These are phyloP conservation scores for Gobio gobio DNA, from an alignment of 2,113 vertebrate genomes.

Conservation along the genomic window DNA sequence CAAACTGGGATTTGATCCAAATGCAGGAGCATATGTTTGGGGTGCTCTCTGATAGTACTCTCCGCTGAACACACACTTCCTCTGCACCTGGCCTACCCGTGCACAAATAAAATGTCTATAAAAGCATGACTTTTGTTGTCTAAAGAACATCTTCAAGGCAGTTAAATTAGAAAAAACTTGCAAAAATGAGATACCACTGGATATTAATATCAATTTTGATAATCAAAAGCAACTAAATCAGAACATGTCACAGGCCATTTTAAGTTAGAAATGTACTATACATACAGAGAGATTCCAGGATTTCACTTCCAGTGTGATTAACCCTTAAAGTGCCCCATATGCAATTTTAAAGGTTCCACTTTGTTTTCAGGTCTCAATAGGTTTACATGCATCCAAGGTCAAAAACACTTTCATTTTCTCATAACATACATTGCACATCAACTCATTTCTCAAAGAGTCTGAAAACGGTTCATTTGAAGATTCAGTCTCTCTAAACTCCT, in stretches of 20 bases:
- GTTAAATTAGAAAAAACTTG: not conserved
- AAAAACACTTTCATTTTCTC: no score
- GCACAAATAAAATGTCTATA: not conserved
- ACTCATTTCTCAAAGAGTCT: no score
- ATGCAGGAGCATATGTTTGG: slow-evolving; percentile 34
- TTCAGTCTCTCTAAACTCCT: no score
- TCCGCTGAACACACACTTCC: slow-evolving; percentile 28
- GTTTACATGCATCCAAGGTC: no score
- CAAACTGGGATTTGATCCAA: slow-evolving; percentile 30
- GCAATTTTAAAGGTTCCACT: no score
- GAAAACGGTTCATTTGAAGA: no score
- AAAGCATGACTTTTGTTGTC: slow-evolving; percentile 8
- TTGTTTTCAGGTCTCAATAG: no score
- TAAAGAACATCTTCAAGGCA: not conserved
- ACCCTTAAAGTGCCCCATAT: not conserved
- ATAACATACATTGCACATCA: no score
- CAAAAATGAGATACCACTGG: not conserved
- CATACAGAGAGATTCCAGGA: not conserved
- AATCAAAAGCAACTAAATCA: not conserved
- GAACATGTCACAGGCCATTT: not conserved
- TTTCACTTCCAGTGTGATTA: no score
- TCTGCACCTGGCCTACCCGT: not conserved
- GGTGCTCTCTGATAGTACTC: not conserved
- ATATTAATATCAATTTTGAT: not conserved
- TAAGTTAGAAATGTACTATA: not conserved